Evolutionary conservation across 2,888 invertebrate species (phyloP).

Genomic region (Polymixis lichenea): DNA sequence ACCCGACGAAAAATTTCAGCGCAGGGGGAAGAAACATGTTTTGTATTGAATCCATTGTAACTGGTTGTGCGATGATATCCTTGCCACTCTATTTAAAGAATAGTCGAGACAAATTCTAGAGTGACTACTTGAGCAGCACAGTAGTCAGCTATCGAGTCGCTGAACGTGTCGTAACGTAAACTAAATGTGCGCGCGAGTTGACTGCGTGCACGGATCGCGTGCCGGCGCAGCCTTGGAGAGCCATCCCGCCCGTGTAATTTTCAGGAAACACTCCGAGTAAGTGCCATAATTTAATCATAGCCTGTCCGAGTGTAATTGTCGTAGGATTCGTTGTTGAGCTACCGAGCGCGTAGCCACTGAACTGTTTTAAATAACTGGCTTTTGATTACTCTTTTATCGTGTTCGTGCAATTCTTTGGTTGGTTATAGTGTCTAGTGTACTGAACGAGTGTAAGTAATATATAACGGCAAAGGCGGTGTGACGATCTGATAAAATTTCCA

Average conservation of each 20-base stretch:
- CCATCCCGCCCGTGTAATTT: conserved; percentile 90
- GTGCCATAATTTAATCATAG: conserved; percentile 90
- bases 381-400: conserved; percentile 72
- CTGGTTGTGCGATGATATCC: no score
- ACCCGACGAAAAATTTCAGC: no score
- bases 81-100: no score
- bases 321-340: conserved; percentile 85
- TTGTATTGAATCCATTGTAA: no score
- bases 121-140: not conserved
- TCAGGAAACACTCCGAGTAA: conserved; percentile 89
- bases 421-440: conserved; percentile 36
- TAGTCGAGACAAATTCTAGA: not conserved
- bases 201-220: conserved; percentile 89
- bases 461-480: no score
- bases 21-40: no score
- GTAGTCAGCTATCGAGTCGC: conserved; percentile 1
- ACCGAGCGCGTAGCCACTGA: conserved; percentile 77
- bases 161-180: conserved; percentile 62
- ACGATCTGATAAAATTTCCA: no score
- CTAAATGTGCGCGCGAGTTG: conserved; percentile 68
- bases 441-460: no score
- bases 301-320: conserved; percentile 87
- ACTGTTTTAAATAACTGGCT: conserved; percentile 75
- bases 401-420: conserved; percentile 64
- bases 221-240: conserved; percentile 87